Conservation (phyloP, 2,797 vertebrate species). For the Pipistrellus pipistrellus region DNA sequence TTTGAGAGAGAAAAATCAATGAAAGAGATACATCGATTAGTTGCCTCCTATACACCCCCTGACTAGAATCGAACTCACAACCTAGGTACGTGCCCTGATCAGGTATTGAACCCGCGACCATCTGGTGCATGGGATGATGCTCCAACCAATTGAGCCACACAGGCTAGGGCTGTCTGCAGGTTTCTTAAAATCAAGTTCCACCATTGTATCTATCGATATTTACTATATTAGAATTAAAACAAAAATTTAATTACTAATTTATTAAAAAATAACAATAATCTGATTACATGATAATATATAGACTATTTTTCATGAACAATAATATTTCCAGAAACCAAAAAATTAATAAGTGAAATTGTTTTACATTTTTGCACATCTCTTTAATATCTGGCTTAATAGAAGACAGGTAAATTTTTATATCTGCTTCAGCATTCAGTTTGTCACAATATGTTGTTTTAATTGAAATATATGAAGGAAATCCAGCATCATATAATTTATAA, state of each 20-base stretch:
- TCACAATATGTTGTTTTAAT: conserved; percentile 29
- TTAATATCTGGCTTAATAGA: conserved; percentile 34
- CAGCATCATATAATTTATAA: background rate
- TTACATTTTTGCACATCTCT: conserved; percentile 4
- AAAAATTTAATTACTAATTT: background rate
- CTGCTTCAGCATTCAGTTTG: background rate
- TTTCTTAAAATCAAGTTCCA: conserved; percentile 6
- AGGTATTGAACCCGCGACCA: background rate
- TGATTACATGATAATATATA: background rate
- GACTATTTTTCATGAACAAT: background rate
- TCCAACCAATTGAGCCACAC: background rate
- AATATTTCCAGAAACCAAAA: background rate
- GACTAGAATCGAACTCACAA: background rate
- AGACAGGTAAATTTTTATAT: background rate
- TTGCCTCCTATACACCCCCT: background rate
- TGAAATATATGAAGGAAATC: conserved; percentile 53
- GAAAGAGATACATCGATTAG: background rate
- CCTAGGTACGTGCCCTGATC: background rate
- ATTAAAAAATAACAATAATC: background rate
- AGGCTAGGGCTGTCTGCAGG: background rate
- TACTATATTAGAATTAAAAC: conserved; percentile 39
- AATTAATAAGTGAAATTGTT: background rate
- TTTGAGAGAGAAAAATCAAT: background rate
- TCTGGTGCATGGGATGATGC: background rate
- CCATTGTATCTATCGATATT: background rate